A percentile compares a stretch with the other conserved stretches of the same genome.
These are phyloP conservation scores for Oopsacas minuta DNA, from an alignment of 37 sponge, comb jelly and placozoan genomes.

Conservation along the genomic window DNA sequence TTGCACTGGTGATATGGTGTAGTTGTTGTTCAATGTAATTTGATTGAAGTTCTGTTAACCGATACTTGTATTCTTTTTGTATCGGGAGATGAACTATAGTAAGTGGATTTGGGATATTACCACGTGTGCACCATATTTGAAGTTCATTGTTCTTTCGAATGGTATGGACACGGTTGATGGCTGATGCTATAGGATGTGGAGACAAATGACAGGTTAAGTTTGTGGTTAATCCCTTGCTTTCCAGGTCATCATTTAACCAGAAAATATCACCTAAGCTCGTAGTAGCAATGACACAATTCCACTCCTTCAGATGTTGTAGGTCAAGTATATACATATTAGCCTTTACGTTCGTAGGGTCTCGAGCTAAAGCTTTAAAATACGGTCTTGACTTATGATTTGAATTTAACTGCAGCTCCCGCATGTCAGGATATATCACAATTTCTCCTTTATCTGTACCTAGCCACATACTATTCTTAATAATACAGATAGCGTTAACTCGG, in stretches of 20 bases:
- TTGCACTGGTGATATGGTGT: not conserved
- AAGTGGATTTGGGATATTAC: not conserved
- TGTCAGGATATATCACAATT: not conserved
- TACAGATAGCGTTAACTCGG: not conserved
- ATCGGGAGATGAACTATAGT: not conserved
- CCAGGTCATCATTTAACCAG: not conserved
- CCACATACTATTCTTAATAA: conserved; percentile 6
- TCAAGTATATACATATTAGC: not conserved
- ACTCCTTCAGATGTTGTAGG: not conserved
- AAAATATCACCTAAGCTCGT: conserved; percentile 9
- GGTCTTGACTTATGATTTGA: not conserved
- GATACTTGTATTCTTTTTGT: not conserved
- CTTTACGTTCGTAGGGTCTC: not conserved
- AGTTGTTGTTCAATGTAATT: not conserved
- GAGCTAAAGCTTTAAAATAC: not conserved
- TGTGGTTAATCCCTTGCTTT: not conserved
- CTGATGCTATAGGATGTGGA: not conserved
- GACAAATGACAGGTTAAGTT: not conserved
- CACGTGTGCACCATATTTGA: conserved; percentile 5
- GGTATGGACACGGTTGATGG: not conserved
- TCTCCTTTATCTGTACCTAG: conserved; percentile 17
- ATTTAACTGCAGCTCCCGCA: not conserved
- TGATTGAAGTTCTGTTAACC: not conserved
- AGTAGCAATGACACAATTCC: not conserved
- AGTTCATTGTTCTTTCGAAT: not conserved